A percentile compares a stretch with the other conserved stretches of the same genome.
phyloP scores from a whole-genome alignment of 2,113 vertebrate genomes.

The Sapayoa aenigma region DNA sequence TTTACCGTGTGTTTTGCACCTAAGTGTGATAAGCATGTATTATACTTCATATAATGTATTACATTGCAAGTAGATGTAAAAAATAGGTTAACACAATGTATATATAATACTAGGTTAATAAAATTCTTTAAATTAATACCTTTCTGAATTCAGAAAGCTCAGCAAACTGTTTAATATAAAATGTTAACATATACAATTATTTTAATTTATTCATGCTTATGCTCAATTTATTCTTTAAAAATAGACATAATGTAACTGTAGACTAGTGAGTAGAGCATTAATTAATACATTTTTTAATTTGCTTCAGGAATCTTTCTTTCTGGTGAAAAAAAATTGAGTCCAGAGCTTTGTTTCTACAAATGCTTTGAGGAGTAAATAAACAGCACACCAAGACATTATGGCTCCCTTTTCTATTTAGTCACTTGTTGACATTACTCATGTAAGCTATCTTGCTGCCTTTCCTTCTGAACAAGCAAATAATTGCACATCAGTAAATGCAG shows the following conservation, averaged over 20 bases:
- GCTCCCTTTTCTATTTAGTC: slow-evolving; percentile 22
- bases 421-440: slow-evolving; percentile 29
- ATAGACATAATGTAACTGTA: not conserved
- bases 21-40: not conserved
- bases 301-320: slow-evolving; percentile 6
- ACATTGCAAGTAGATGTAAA: not conserved
- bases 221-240: slow-evolving; percentile 1
- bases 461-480: slow-evolving; percentile 45
- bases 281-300: not conserved
- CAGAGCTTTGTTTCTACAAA: not conserved
- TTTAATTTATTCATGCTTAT: not conserved
- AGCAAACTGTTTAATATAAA: not conserved
- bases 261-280: not conserved
- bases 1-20: not conserved
- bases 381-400: not conserved
- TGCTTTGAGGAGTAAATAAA: not conserved
- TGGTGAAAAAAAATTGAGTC: not conserved
- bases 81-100: not conserved
- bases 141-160: not conserved
- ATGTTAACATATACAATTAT: not conserved
- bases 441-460: slow-evolving; percentile 16
- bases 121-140: not conserved
- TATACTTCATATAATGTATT: not conserved
- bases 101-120: not conserved
- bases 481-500: slow-evolving; percentile 29